These are phyloP conservation scores for Cynocephalus volans DNA, from an alignment of 2,113 vertebrate species.

Conservation along the genomic window DNA sequence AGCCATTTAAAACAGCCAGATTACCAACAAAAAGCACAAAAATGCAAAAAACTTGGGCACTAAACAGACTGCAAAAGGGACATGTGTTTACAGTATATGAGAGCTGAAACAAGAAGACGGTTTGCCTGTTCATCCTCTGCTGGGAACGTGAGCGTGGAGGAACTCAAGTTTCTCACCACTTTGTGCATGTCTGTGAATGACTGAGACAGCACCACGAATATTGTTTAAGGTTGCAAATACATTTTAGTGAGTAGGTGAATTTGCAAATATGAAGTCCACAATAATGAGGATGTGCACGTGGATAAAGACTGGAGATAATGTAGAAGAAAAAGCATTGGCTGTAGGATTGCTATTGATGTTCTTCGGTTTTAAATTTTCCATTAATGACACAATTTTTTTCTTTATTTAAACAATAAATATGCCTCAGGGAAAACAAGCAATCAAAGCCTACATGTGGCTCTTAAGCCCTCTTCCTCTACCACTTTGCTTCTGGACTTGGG, in stretches of 20 bases:
- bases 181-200: neutral
- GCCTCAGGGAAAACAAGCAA: neutral
- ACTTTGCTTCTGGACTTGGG: neutral
- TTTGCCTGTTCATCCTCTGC: accelerated
- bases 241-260: neutral
- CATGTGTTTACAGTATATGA: accelerated
- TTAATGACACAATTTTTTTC: neutral
- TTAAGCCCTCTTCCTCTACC: neutral
- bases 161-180: accelerated
- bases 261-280: neutral
- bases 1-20: neutral
- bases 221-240: neutral
- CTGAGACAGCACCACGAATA: accelerated
- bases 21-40: neutral
- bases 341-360: neutral
- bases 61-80: neutral
- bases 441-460: accelerated
- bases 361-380: neutral
- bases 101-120: neutral
- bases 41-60: neutral
- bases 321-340: neutral
- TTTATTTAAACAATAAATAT: neutral
- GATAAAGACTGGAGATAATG: neutral
- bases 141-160: accelerated
- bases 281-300: accelerated